Evolutionary conservation across 1,140 invertebrate species (phyloP).

Genomic region (Physella acuta): DNA sequence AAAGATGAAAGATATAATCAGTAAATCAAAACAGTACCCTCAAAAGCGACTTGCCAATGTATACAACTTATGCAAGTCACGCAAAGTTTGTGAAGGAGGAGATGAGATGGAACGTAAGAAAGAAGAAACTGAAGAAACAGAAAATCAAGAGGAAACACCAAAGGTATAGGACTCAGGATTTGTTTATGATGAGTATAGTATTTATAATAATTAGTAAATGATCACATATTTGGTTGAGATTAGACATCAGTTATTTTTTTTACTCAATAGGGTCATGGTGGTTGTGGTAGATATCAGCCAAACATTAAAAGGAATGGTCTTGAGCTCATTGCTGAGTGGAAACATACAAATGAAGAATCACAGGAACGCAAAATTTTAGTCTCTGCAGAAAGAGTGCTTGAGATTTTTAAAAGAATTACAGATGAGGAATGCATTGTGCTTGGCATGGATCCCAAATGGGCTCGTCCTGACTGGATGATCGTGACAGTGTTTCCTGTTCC

Average conservation of each 20-base stretch:
- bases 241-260: too few relatives aligned
- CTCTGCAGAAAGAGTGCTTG: slow-evolving; percentile 91
- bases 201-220: too few relatives aligned
- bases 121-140: slow-evolving; percentile 34
- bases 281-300: slow-evolving; percentile 97
- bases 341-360: slow-evolving; percentile 86
- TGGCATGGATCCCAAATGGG: slow-evolving; percentile 94
- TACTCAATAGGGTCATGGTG: slow-evolving; percentile 88
- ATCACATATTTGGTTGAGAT: too few relatives aligned
- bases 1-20: slow-evolving; percentile 95
- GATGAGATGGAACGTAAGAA: slow-evolving; percentile 85
- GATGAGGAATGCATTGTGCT: slow-evolving; percentile 96
- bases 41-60: slow-evolving; percentile 91
- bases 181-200: too few relatives aligned
- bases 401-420: slow-evolving; percentile 94
- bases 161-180: slow-evolving; percentile 29
- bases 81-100: slow-evolving; percentile 97
- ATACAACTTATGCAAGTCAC: slow-evolving; percentile 97
- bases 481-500: slow-evolving; percentile 96
- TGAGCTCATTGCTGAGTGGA: slow-evolving; percentile 95
- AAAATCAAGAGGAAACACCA: slow-evolving; percentile 24
- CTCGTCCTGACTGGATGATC: slow-evolving; percentile 99
- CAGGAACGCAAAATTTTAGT: slow-evolving; percentile 76
- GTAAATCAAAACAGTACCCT: slow-evolving; percentile 96
- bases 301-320: slow-evolving; percentile 84